Percentiles rank a stretch among this genome's conserved stretches.
Conservation (phyloP, 2,113 vertebrate genomes). For the Puma concolor region DNA sequence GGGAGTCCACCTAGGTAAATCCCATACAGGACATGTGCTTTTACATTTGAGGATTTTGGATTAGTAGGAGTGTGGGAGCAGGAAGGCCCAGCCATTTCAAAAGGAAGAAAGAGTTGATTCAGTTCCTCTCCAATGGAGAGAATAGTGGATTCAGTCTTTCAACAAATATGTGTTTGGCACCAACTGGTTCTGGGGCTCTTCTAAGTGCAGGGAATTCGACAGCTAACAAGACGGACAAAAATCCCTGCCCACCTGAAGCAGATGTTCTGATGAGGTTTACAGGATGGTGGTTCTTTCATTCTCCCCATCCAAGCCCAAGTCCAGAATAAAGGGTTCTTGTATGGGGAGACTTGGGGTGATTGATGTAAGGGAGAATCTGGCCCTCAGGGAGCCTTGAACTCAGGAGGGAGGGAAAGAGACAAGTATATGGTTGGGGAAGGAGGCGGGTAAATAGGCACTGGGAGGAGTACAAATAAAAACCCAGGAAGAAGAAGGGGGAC, state of each 20-base stretch:
- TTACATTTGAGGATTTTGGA: background rate
- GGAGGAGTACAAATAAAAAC: background rate
- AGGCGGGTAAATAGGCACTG: too few species aligned
- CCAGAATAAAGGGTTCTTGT: background rate
- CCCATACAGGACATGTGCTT: background rate
- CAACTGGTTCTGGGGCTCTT: background rate
- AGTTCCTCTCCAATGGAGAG: background rate
- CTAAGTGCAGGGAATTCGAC: background rate
- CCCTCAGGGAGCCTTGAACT: background rate
- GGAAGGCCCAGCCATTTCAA: background rate
- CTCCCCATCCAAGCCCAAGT: background rate
- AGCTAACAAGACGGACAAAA: background rate
- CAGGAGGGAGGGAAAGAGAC: background rate
- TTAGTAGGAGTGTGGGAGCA: background rate
- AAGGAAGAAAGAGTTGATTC: background rate
- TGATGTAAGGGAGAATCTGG: background rate
- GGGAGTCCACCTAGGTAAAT: background rate
- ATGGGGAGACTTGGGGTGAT: background rate
- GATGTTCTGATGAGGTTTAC: background rate
- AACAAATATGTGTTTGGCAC: background rate
- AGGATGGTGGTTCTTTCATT: background rate
- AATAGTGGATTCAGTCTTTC: background rate
- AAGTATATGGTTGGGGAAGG: background rate
- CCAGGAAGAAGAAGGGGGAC: background rate
- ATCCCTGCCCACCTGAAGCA: background rate